Percentiles rank a stretch among this genome's conserved stretches.
Conservation (phyloP, 2,888 invertebrate genomes). For the Eupeodes luniger region DNA sequence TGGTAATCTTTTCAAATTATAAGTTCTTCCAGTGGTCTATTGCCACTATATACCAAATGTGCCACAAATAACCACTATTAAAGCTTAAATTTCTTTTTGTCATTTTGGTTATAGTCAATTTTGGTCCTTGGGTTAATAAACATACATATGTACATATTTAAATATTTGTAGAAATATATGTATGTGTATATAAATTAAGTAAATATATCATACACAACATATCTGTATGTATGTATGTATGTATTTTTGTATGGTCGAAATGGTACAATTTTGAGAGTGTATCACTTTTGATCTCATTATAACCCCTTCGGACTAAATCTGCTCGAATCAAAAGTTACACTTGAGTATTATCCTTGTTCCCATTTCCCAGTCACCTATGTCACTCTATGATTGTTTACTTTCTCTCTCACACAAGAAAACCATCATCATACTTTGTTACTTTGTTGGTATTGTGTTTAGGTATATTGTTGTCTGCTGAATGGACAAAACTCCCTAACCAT, state of each 20-base stretch:
- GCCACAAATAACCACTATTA: conserved; percentile 52
- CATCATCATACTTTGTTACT: neutral
- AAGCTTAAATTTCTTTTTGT: conserved; percentile 10
- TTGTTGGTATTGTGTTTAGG: neutral
- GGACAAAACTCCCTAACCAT: conserved; percentile 53
- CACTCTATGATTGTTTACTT: conserved; percentile 31
- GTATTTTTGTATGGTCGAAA: neutral
- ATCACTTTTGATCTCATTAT: conserved; percentile 71
- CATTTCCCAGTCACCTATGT: conserved; percentile 38
- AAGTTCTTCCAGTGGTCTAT: conserved; percentile 48
- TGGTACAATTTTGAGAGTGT: conserved; percentile 23
- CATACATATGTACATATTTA: neutral
- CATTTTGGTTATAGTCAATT: neutral
- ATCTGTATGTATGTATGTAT: neutral
- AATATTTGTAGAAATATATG: neutral
- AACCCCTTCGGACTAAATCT: conserved; percentile 67
- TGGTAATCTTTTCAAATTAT: conserved; percentile 62
- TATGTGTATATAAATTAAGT: neutral
- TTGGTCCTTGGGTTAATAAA: neutral
- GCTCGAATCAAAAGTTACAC: conserved; percentile 71
- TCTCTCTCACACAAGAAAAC: neutral
- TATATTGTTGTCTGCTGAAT: conserved; percentile 54
- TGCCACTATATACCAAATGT: conserved; percentile 18
- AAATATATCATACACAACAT: neutral
- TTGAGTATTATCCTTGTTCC: conserved; percentile 38